phyloP scores from a whole-genome alignment of 2,797 vertebrate genomes.

The Prionace glauca region DNA sequence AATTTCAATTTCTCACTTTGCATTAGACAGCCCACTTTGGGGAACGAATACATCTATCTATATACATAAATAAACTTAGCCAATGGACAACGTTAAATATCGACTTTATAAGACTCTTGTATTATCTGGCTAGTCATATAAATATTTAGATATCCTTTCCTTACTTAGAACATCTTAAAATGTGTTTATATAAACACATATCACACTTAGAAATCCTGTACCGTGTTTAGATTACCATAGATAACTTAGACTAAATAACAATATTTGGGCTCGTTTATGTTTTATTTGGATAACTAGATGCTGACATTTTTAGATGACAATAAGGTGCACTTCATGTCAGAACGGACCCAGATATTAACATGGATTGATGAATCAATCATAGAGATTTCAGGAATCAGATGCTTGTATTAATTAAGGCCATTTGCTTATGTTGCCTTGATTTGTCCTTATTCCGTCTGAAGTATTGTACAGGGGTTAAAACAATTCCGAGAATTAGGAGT shows the following conservation, averaged over 20 bases:
- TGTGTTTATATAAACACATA: not conserved
- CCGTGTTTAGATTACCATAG: not conserved
- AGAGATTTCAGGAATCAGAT: not conserved
- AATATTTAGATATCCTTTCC: not conserved
- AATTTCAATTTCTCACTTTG: not conserved
- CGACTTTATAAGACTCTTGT: too few relatives aligned
- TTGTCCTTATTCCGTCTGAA: not conserved
- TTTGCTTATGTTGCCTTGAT: too few relatives aligned
- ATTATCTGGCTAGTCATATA: not conserved
- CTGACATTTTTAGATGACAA: not conserved
- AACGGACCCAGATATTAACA: not conserved
- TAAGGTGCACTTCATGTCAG: not conserved
- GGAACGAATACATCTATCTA: too few relatives aligned
- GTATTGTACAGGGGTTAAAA: not conserved
- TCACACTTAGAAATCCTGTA: not conserved
- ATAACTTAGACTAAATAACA: not conserved
- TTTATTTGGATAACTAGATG: not conserved
- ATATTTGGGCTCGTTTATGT: too few relatives aligned
- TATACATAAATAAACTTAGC: not conserved
- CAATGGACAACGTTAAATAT: not conserved
- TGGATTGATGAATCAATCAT: not conserved
- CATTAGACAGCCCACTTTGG: not conserved
- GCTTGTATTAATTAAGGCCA: not conserved
- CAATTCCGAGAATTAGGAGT: not conserved
- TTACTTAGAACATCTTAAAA: not conserved